A percentile compares a stretch with the other conserved stretches of the same genome.
phyloP scores from a whole-genome alignment of 2,888 invertebrate species.

The Hoplodrina blanda region DNA sequence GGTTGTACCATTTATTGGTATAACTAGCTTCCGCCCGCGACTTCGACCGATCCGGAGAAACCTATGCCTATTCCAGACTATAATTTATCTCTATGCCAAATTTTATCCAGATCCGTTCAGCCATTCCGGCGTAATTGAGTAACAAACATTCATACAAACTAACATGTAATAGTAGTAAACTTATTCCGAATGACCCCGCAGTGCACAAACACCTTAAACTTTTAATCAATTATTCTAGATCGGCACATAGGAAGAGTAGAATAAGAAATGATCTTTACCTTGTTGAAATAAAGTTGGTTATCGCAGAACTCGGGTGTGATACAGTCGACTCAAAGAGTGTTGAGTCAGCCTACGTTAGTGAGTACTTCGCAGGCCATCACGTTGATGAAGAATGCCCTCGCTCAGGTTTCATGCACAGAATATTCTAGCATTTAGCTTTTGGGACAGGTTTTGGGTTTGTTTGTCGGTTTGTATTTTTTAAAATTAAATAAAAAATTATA shows the following conservation, averaged over 20 bases:
- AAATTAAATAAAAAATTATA: background rate
- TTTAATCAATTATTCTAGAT: conserved; percentile 10
- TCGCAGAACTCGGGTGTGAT: conserved; percentile 88
- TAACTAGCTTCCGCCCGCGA: too few species aligned
- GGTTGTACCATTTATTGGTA: too few species aligned
- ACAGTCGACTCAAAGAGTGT: conserved; percentile 86
- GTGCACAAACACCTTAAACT: conserved; percentile 6
- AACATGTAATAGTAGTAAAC: too few species aligned
- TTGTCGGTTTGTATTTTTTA: conserved; percentile 1
- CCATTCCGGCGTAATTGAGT: too few species aligned
- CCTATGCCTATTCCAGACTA: too few species aligned
- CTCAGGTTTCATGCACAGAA: conserved; percentile 71
- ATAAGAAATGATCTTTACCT: conserved; percentile 24
- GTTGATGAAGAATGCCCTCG: conserved; percentile 79
- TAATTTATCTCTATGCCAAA: too few species aligned
- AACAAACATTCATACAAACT: too few species aligned
- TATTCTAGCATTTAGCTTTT: conserved; percentile 61
- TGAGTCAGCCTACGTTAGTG: conserved; percentile 81
- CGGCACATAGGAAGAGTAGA: conserved; percentile 2
- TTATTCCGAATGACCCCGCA: background rate
- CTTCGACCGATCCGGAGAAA: too few species aligned
- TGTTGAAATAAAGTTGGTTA: conserved; percentile 51
- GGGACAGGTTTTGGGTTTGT: conserved; percentile 49
- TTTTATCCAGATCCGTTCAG: too few species aligned
- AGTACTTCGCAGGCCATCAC: conserved; percentile 84